phyloP scores from a whole-genome alignment of 1,140 invertebrate species.

The Drosophila arawakana region DNA sequence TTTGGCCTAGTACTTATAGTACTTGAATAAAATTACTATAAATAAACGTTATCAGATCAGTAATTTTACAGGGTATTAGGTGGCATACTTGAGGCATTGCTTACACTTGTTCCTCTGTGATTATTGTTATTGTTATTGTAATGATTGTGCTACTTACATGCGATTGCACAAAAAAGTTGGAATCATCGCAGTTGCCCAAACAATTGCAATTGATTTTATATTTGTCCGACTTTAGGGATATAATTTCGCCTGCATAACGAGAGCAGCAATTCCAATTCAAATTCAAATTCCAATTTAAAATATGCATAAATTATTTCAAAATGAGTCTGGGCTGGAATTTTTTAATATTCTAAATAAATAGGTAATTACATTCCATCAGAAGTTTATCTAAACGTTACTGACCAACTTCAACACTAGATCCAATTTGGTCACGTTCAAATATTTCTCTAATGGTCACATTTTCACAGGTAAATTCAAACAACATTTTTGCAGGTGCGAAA shows the following conservation, averaged over 20 bases:
- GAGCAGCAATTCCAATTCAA: slow-evolving; percentile 6
- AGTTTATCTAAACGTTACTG: slow-evolving; percentile 3
- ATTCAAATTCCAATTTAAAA: background rate
- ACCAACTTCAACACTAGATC: slow-evolving; percentile 16
- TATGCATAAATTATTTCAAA: background rate
- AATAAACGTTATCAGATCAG: too few relatives aligned
- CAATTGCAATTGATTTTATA: slow-evolving; percentile 87
- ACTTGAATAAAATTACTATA: too few relatives aligned
- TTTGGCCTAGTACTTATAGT: too few relatives aligned
- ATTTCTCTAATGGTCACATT: slow-evolving; percentile 59
- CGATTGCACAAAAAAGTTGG: slow-evolving; percentile 86
- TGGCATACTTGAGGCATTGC: slow-evolving; percentile 8
- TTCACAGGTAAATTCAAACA: slow-evolving; percentile 41
- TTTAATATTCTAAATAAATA: slow-evolving; percentile 1
- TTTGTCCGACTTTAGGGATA: slow-evolving; percentile 83
- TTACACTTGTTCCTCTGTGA: slow-evolving; percentile 15
- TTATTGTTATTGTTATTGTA: slow-evolving; percentile 35
- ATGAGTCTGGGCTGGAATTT: background rate
- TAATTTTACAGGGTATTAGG: background rate
- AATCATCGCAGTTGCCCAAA: slow-evolving; percentile 87
- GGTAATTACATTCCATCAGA: background rate
- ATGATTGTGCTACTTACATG: slow-evolving; percentile 79
- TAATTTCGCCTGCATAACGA: slow-evolving; percentile 81
- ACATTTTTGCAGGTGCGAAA: slow-evolving; percentile 67
- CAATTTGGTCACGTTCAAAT: too few relatives aligned